These are phyloP conservation scores for Cygnus atratus DNA, from an alignment of 2,113 vertebrate genomes.

Conservation along the genomic window DNA sequence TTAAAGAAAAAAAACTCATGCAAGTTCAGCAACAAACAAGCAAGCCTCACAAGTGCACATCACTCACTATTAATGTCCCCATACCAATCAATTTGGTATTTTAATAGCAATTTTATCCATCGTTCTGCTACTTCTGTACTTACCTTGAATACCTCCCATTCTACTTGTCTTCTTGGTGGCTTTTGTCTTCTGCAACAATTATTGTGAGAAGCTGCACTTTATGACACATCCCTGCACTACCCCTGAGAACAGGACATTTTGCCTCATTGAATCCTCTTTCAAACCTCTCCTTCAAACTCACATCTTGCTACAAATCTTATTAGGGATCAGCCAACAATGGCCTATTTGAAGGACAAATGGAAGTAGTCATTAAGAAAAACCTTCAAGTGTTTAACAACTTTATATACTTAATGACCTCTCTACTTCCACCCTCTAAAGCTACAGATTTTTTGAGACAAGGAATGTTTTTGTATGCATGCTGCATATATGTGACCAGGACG, in stretches of 20 bases:
- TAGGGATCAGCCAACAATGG: neutral
- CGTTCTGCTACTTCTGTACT: neutral
- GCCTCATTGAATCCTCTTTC: neutral
- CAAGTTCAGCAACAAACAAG: neutral
- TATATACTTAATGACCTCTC: neutral
- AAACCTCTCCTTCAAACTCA: neutral
- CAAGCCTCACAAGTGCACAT: neutral
- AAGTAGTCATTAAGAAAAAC: neutral
- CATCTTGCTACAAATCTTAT: neutral
- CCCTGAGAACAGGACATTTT: neutral
- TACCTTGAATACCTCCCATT: neutral
- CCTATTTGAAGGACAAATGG: neutral
- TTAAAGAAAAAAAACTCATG: neutral
- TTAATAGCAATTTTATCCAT: neutral
- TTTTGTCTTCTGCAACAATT: neutral
- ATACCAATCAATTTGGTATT: neutral
- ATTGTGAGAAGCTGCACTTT: neutral
- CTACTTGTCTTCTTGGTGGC: neutral
- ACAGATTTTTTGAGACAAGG: neutral
- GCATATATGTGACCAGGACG: neutral
- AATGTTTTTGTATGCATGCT: neutral
- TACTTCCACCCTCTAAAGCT: neutral
- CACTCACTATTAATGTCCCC: fast-evolving
- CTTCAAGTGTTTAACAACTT: neutral
- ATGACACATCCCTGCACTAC: neutral